These are phyloP conservation scores for Nymphicus hollandicus DNA, from an alignment of 2,113 vertebrate species.

Conservation along the genomic window DNA sequence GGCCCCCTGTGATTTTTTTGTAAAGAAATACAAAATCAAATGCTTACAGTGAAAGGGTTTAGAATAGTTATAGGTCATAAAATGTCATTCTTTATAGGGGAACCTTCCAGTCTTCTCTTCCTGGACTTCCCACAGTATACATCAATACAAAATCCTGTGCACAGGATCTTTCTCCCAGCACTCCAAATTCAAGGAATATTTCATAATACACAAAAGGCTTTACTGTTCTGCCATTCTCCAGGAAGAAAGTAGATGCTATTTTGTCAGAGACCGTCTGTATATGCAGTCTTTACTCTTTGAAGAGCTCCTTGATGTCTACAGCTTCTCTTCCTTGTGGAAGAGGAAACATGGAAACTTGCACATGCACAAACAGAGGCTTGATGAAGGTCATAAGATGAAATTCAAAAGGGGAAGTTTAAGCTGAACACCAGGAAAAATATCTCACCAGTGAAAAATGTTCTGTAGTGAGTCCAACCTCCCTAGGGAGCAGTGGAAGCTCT, in stretches of 20 bases:
- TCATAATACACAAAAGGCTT: not conserved
- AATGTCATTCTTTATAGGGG: not conserved
- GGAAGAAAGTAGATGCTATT: not conserved
- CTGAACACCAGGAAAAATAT: not conserved
- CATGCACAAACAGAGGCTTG: not conserved
- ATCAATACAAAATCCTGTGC: not conserved
- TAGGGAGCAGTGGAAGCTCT: not conserved
- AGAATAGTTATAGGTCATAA: not conserved
- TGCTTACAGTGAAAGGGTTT: not conserved
- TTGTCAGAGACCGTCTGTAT: not conserved
- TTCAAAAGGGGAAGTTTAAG: not conserved
- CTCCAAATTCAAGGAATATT: not conserved
- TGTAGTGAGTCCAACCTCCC: not conserved
- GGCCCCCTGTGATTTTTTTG: fast-evolving
- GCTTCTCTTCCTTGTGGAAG: not conserved
- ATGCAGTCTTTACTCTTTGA: not conserved
- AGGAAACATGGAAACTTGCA: not conserved
- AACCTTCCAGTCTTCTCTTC: not conserved
- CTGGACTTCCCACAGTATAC: not conserved
- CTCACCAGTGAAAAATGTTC: not conserved
- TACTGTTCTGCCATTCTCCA: not conserved
- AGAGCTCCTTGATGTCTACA: not conserved
- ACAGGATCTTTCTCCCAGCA: not conserved
- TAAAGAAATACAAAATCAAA: not conserved
- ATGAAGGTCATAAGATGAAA: not conserved